These are phyloP conservation scores for Linhomoeus sp. DNA, from an alignment of 2,888 invertebrate species.

Conservation along the genomic window DNA sequence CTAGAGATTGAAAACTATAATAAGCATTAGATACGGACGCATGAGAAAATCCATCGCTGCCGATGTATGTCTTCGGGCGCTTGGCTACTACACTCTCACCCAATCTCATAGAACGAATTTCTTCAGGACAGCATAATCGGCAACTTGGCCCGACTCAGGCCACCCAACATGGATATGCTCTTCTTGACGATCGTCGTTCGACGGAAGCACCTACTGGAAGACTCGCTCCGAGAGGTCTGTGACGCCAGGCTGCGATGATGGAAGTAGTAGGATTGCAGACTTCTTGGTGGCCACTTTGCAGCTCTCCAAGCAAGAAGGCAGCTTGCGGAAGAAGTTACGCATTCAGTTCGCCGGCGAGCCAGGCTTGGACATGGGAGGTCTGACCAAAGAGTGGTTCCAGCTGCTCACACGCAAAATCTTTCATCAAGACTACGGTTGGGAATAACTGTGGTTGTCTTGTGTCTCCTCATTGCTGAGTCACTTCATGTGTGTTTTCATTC, in stretches of 20 bases:
- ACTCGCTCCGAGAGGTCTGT: conserved; percentile 41
- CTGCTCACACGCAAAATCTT: conserved; percentile 41
- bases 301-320: conserved; percentile 41
- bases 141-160: conserved; percentile 31
- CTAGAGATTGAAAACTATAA: too few relatives aligned
- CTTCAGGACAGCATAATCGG: conserved; percentile 7
- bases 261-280: neutral
- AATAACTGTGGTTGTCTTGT: too few relatives aligned
- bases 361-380: conserved; percentile 43
- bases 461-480: too few relatives aligned
- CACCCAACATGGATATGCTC: conserved; percentile 42
- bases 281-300: too few relatives aligned
- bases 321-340: conserved; percentile 43
- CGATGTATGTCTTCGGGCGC: too few relatives aligned
- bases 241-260: neutral
- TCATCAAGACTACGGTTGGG: conserved; percentile 1
- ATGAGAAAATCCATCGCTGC: too few relatives aligned
- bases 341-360: conserved; percentile 43
- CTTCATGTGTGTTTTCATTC: too few relatives aligned
- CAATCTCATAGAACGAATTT: too few relatives aligned
- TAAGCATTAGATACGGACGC: too few relatives aligned
- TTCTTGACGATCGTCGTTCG: conserved; percentile 41
- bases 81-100: too few relatives aligned
- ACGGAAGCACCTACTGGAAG: conserved; percentile 38
- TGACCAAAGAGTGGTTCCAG: conserved; percentile 45